Evolutionary conservation across 2,113 vertebrate species (phyloP).

Genomic region (Camelus dromedarius): DNA sequence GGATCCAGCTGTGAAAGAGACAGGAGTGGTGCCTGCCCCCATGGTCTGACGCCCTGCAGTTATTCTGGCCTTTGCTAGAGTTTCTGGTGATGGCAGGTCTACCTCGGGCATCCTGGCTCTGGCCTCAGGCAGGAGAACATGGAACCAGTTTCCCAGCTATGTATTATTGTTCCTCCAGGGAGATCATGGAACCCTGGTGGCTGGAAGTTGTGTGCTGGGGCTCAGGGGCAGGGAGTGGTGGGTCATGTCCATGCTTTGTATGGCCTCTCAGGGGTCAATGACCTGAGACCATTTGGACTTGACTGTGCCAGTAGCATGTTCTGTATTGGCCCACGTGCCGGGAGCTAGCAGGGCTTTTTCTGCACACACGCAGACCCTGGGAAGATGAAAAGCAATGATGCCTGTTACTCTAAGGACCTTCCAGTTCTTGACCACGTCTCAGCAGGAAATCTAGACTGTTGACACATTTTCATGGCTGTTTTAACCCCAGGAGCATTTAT

Average conservation of each 20-base stretch:
- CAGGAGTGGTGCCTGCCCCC: not conserved
- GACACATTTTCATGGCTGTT: not conserved
- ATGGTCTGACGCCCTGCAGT: rapidly evolving
- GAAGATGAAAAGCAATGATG: not conserved
- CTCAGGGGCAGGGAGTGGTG: not conserved
- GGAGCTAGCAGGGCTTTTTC: not conserved
- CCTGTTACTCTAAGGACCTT: not conserved
- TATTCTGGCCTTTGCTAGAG: not conserved
- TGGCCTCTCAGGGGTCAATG: not conserved
- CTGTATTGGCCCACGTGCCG: not conserved
- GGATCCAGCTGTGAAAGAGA: not conserved
- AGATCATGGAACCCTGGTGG: not conserved
- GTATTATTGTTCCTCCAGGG: not conserved
- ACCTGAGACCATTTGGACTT: not conserved
- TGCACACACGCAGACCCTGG: rapidly evolving
- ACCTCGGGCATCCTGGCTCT: not conserved
- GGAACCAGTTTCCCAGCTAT: rapidly evolving
- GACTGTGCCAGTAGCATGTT: not conserved
- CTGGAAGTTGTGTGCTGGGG: not conserved
- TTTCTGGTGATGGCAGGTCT: not conserved
- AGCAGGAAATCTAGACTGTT: not conserved
- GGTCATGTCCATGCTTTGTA: not conserved
- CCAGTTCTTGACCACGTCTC: rapidly evolving
- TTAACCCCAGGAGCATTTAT: not conserved
- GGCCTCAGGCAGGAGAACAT: not conserved